Conservation (phyloP, 2,113 vertebrate genomes). For the Nibea albiflora region DNA sequence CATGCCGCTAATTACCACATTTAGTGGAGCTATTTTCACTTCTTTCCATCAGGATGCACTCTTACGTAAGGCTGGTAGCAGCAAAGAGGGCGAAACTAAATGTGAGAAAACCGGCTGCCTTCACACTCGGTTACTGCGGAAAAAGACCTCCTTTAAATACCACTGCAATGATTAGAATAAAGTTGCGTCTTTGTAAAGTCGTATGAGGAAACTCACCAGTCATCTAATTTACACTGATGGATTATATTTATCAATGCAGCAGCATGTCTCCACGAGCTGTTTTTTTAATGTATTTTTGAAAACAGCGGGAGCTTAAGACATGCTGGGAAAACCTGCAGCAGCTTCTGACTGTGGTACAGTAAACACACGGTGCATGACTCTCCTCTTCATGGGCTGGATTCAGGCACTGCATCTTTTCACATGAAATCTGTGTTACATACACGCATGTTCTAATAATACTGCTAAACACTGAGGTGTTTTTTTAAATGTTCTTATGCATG, state of each 20-base stretch:
- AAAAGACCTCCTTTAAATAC: slow-evolving; percentile 6
- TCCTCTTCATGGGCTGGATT: neutral
- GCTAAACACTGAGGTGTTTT: neutral
- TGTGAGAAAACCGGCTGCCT: neutral
- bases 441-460: neutral
- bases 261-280: slow-evolving; percentile 18
- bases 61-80: neutral
- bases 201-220: neutral
- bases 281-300: slow-evolving; percentile 42
- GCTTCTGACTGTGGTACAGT: slow-evolving; percentile 14
- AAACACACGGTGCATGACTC: slow-evolving; percentile 29
- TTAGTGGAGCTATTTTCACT: slow-evolving; percentile 23
- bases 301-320: slow-evolving; percentile 35
- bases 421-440: neutral
- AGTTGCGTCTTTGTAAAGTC: neutral
- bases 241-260: slow-evolving; percentile 46
- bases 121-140: neutral
- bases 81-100: neutral
- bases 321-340: slow-evolving; percentile 31
- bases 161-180: neutral
- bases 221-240: slow-evolving; percentile 32
- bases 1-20: slow-evolving; percentile 29
- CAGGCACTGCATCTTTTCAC: neutral
- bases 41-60: slow-evolving; percentile 12
- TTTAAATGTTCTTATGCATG: neutral